A percentile compares a stretch with the other conserved stretches of the same genome.
phyloP scores from a whole-genome alignment of 92 coral and sea anemone species.

The Parazoanthus swiftii region DNA sequence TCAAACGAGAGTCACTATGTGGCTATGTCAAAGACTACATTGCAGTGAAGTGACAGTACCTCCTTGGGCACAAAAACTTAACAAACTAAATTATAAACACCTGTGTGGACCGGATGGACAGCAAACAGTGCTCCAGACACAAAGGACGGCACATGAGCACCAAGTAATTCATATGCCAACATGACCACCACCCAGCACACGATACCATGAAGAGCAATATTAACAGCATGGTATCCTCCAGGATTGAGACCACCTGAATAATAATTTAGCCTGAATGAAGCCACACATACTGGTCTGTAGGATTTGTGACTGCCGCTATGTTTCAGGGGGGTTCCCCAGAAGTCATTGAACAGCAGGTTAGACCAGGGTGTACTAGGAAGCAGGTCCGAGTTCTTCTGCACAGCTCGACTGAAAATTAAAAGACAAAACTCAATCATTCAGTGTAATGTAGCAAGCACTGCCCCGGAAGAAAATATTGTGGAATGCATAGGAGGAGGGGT shows the following conservation, averaged over 20 bases:
- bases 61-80: not conserved
- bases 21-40: too few relatives aligned
- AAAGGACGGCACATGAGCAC: conserved; percentile 66
- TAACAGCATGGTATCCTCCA: conserved; percentile 84
- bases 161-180: conserved; percentile 63
- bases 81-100: conserved; percentile 23
- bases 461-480: too few relatives aligned
- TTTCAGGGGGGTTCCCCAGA: conserved; percentile 99
- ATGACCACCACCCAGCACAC: conserved; percentile 81
- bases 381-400: conserved; percentile 88
- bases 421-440: not conserved
- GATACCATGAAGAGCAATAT: conserved; percentile 74
- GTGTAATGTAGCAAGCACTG: not conserved
- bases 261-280: conserved; percentile 89
- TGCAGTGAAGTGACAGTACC: not conserved
- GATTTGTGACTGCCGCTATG: conserved; percentile 99
- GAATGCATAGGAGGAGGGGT: too few relatives aligned
- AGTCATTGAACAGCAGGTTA: conserved; percentile 81
- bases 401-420: conserved; percentile 80
- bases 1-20: too few relatives aligned
- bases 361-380: conserved; percentile 89
- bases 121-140: conserved; percentile 91
- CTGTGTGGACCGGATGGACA: conserved; percentile 95
- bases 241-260: conserved; percentile 79
- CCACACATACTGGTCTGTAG: conserved; percentile 97